Evolutionary conservation across 2,113 vertebrate genomes (phyloP).

Genomic region (Isurus oxyrinchus): DNA sequence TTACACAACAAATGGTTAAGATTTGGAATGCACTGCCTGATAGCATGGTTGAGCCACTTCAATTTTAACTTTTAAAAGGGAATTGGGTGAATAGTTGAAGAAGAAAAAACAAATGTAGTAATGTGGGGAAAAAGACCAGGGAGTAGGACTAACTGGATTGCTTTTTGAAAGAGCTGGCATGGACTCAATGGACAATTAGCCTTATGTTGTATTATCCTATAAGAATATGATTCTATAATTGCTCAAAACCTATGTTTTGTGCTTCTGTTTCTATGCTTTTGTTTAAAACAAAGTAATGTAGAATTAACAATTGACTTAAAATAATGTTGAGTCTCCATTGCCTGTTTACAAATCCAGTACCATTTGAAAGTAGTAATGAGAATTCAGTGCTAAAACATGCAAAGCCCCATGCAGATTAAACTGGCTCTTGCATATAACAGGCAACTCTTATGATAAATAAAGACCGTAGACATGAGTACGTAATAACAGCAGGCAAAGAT

Average conservation of each 20-base stretch:
- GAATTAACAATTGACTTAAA: not conserved
- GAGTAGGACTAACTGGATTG: not conserved
- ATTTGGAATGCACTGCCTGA: not conserved
- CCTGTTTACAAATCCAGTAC: not conserved
- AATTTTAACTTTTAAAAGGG: not conserved
- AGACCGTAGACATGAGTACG: conserved; percentile 37
- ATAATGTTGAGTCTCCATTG: not conserved
- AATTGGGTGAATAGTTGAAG: not conserved
- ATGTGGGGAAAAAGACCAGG: not conserved
- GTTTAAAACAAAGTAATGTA: not conserved
- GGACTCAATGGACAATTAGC: not conserved
- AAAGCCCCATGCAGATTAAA: not conserved
- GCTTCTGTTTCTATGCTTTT: not conserved
- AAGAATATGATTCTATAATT: not conserved
- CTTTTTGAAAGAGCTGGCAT: not conserved
- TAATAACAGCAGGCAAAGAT: conserved; percentile 42
- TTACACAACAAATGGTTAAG: not conserved
- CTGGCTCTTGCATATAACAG: not conserved
- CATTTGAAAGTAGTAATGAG: not conserved
- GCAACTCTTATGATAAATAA: not conserved
- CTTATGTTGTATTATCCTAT: not conserved
- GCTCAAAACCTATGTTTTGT: not conserved
- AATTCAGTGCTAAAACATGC: not conserved
- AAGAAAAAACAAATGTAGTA: not conserved
- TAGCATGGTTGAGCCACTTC: not conserved